Evolutionary conservation across 2,888 invertebrate genomes (phyloP), one percentile per base, ranked within the genome.

Genomic region (Hyles lineata): DNA sequence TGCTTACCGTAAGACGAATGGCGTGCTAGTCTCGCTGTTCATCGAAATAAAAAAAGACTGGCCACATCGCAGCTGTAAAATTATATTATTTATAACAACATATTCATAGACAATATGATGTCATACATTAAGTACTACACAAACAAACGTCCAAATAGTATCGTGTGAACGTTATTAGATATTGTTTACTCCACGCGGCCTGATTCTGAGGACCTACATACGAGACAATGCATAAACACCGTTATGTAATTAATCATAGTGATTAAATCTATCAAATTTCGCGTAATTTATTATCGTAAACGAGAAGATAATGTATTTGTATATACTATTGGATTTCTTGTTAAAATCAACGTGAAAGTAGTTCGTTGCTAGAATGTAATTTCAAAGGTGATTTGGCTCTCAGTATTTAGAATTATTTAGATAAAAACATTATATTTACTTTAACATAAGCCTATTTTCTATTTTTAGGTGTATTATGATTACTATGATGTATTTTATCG

Each of bases 161-260:
- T 67, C 50, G 50, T 67, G 67, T 23, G 67, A 67, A 50, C 67
- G 43, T 67, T 67, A 67, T 23, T 50, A 67, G 67, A 62, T 62
- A 67, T 67, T 67, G 67, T 67, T 67, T 67, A 50, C 43, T 43
- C 50, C 23, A 67, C 21, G 19, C 67, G 67, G 25, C 67, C 67
- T 67, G 43, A 43, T 50, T 67, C 23, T 8, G 23, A 67, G 50
- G 67, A 67, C 67, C 67, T 67, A 67, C 67, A 50, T 67, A 43
- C 43, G 8, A 67, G 67, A 67, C 50, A 67, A 67, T 67, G 67
- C 23, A 67, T 23, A 23, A 67, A 50, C 62, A 62, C 23, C 8
- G 32, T 63, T 63, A 63, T 23, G 50, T 50, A 67, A 67, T 67
- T 67, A 43, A 67, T 67, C 67, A 67, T 21, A 62, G 35, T 23